Base-by-base conservation (phyloP, 2,113 vertebrate genomes). In the Ranitomeya imitator region DNA sequence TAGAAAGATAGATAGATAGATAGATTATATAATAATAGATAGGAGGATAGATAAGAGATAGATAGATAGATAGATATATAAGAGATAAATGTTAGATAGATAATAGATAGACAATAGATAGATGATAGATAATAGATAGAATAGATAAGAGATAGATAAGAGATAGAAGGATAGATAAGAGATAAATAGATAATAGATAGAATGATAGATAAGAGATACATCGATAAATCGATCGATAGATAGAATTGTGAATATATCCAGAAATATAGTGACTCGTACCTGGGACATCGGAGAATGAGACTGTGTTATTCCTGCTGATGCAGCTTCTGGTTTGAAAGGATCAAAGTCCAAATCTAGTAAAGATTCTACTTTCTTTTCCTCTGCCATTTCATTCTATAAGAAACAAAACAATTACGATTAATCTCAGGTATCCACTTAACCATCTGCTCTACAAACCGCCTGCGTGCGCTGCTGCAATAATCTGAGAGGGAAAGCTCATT, bases 311-410 rank as follows among this genome's bases (percentile, higher is more conserved):
- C 93, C 93, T 11, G 90, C 88, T 67, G 93, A 80, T 78, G 91
- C 91, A 71, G 73, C 90, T 85, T 98, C 97, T 18, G 98, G 97
- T 84, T 97, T 97, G 93, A 99, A 99, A 84, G 97, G 96, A 91
- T 99, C 98, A 0, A 99, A 99, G 93, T 99, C 98, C 90, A 99
- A 81, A 92, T 99, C 98, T 79, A 99, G 93, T 61, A 99, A 94
- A 79, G 98, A 98, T 88, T 99, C 97, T 78, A 95, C 97, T 89
- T 95, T 95, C 90, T 94, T 95, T 63, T 91, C 82, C 84, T 93
- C 94, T 31, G 92, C 77, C 79, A 93, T 89, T 93, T 96, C 95
- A 79, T 95, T 95, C 95, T 96, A 91, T 90, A 87, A 77, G 10
- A 81, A 87, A 81, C 4, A 54, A 65, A 54, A 65, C 52, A 18